Conservation (phyloP, 2,113 vertebrate genomes). For the Rhegmatorhina hoffmannsi region DNA sequence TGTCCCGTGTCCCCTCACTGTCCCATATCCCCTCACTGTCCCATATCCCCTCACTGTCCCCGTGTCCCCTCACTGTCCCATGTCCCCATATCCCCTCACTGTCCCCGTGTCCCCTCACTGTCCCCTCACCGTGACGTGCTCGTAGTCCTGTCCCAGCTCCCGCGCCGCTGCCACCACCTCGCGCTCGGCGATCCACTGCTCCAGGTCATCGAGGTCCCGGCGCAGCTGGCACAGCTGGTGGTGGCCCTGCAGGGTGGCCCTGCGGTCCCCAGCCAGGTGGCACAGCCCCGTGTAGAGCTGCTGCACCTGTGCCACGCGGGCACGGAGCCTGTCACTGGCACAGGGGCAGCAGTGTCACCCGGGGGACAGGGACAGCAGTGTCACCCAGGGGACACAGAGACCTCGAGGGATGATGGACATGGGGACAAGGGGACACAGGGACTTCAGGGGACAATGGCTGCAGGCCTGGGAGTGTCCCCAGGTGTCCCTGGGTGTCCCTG, state of each 20-base stretch:
- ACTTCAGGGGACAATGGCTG: not conserved
- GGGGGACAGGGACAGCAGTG: not conserved
- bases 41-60: no score
- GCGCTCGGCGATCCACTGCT: constrained; percentile 94
- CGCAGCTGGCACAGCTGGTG: constrained; percentile 90
- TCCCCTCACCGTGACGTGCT: constrained; percentile 87
- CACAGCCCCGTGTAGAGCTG: constrained; percentile 89
- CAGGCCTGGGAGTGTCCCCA: not conserved
- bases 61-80: no score
- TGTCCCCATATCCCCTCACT: no score
- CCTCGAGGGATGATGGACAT: no score
- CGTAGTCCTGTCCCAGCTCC: constrained; percentile 95
- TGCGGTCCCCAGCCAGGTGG: constrained; percentile 89
- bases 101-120: no score
- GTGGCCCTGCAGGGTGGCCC: constrained; percentile 86
- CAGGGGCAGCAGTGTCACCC: not conserved
- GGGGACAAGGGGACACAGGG: not conserved
- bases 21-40: no score
- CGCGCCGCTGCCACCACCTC: constrained; percentile 95
- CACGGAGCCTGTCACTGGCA: constrained; percentile 84
- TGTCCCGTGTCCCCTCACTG: no score
- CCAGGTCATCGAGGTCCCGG: constrained; percentile 91
- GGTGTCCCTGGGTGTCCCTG: not conserved
- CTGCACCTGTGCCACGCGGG: constrained; percentile 86
- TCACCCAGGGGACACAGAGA: not conserved